Conservation (phyloP, 2,888 invertebrate species). For the Himalopsyche kuldschensis region DNA sequence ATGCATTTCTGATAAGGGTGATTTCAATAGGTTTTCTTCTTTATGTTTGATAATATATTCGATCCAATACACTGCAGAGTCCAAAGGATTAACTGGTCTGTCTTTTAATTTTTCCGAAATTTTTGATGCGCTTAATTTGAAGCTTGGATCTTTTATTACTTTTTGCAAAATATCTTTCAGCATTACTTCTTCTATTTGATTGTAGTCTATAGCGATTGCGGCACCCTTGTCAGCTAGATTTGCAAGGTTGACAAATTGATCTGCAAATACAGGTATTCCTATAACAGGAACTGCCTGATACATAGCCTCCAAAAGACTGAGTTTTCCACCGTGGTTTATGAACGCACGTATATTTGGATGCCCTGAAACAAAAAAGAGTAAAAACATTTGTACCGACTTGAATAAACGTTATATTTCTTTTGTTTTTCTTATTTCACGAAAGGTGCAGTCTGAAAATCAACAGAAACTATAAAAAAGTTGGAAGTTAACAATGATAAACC, state of each 20-base stretch:
- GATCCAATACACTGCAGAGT: conserved; percentile 37
- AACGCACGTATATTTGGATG: conserved; percentile 46
- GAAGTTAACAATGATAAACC: background rate
- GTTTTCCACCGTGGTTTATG: conserved; percentile 47
- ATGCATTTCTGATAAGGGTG: conserved; percentile 11
- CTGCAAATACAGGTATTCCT: conserved; percentile 48
- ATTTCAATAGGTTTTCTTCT: conserved; percentile 26
- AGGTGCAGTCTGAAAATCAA: no score
- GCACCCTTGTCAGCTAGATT: conserved; percentile 45
- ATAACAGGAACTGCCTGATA: conserved; percentile 46
- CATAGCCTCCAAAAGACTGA: conserved; percentile 46
- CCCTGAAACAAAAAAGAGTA: conserved; percentile 39
- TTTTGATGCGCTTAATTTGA: conserved; percentile 21
- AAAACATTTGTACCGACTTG: no score
- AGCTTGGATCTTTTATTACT: conserved; percentile 44
- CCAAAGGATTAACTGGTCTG: conserved; percentile 22
- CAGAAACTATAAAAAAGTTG: background rate
- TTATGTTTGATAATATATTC: conserved; percentile 36
- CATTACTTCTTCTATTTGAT: conserved; percentile 42
- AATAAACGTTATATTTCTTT: no score
- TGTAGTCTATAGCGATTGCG: conserved; percentile 43
- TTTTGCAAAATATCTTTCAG: conserved; percentile 42
- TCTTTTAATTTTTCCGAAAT: conserved; percentile 26
- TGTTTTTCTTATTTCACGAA: no score
- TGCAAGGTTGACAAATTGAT: conserved; percentile 48